Evolutionary conservation across 2,113 vertebrate genomes (phyloP).

Genomic region (Ahaetulla prasina): DNA sequence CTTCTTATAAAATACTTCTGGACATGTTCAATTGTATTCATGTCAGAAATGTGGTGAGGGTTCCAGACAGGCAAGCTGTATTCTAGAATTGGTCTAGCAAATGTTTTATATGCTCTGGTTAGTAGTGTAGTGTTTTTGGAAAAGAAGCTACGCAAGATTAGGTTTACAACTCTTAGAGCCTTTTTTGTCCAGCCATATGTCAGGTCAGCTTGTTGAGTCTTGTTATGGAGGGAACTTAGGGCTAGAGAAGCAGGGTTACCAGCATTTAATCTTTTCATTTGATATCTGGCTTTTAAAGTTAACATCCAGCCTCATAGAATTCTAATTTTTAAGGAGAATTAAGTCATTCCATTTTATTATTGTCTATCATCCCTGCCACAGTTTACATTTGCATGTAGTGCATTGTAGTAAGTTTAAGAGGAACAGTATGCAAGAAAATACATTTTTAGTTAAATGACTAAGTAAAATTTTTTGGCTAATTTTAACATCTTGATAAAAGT

Average conservation of each 20-base stretch:
- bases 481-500: not conserved
- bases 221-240: not conserved
- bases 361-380: not conserved
- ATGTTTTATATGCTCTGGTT: no score
- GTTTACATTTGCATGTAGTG: conserved; percentile 14
- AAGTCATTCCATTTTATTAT: not conserved
- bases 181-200: not conserved
- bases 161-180: no score
- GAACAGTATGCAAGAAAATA: not conserved
- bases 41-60: no score
- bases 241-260: not conserved
- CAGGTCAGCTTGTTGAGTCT: not conserved
- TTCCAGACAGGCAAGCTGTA: no score
- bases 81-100: no score
- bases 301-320: not conserved
- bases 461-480: not conserved
- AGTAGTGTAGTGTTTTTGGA: no score
- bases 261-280: not conserved
- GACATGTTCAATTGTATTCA: no score
- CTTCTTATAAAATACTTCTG: no score
- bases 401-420: not conserved
- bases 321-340: not conserved
- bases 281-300: not conserved
- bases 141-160: no score
- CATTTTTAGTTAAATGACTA: not conserved